These are phyloP conservation scores for Hystrix cristata DNA, from an alignment of 2,113 vertebrate genomes.

Conservation along the genomic window DNA sequence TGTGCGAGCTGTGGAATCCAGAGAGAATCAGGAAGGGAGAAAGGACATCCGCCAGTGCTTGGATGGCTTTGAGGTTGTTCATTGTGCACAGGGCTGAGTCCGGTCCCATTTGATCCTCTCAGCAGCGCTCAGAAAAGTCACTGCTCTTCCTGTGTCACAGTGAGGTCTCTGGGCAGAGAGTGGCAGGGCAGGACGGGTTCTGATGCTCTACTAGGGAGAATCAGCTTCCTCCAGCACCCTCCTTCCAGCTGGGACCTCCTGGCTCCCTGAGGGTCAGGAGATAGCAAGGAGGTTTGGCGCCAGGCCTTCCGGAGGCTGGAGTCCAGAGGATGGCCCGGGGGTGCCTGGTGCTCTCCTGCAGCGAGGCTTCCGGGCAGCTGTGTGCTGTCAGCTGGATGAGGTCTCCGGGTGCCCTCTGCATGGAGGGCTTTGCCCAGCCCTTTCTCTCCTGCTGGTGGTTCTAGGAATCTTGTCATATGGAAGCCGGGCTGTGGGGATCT, in stretches of 20 bases:
- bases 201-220: background rate
- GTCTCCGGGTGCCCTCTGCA: background rate
- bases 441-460: background rate
- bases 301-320: background rate
- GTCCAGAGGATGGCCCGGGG: fast-evolving
- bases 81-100: background rate
- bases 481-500: background rate
- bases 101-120: background rate
- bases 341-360: background rate
- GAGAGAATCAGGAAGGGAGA: background rate
- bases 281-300: background rate
- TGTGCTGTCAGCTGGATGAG: background rate
- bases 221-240: background rate
- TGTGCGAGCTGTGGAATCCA: background rate
- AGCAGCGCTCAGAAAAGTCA: background rate
- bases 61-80: too few relatives aligned
- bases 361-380: too few relatives aligned
- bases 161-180: too few relatives aligned
- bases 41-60: background rate
- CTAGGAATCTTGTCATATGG: background rate
- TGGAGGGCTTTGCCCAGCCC: background rate
- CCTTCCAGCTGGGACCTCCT: background rate
- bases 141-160: background rate
- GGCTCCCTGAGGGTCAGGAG: background rate
- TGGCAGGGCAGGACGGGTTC: background rate